Conservation (phyloP, 2,797 vertebrate genomes). For the Scleropages formosus region DNA sequence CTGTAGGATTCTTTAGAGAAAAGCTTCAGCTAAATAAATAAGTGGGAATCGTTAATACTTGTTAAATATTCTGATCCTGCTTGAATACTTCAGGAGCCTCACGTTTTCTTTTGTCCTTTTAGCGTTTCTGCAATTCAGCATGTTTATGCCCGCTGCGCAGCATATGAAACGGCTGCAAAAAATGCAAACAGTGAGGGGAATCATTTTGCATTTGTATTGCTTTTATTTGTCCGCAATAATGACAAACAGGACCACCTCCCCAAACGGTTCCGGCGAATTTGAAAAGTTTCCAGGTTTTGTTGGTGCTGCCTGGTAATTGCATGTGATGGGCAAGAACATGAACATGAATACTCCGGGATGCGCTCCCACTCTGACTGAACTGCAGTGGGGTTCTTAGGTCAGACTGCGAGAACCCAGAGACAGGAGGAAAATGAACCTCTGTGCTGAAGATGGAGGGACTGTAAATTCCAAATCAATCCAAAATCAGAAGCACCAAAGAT, state of each 20-base stretch:
- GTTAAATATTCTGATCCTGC: neutral
- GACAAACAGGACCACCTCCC: constrained; percentile 45
- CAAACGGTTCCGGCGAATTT: constrained; percentile 41
- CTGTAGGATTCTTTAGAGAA: too few species aligned
- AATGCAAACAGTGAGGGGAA: constrained; percentile 53
- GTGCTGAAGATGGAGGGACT: constrained; percentile 15
- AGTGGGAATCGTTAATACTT: neutral
- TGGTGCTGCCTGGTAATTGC: constrained; percentile 46
- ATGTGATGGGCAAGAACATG: constrained; percentile 41
- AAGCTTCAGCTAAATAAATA: too few species aligned
- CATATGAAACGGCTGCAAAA: constrained; percentile 56
- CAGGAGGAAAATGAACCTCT: constrained; percentile 22
- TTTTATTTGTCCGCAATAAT: constrained; percentile 55
- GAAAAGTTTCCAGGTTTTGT: constrained; percentile 45
- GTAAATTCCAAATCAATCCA: constrained; percentile 36
- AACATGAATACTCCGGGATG: constrained; percentile 37
- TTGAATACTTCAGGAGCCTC: neutral
- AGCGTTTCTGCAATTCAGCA: constrained; percentile 48
- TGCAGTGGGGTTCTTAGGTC: constrained; percentile 26
- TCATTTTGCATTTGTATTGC: constrained; percentile 52
- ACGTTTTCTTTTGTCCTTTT: constrained; percentile 29
- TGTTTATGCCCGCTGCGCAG: constrained; percentile 39
- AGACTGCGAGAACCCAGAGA: constrained; percentile 32
- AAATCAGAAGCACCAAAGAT: too few species aligned
- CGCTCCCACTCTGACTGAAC: constrained; percentile 28